Base-by-base conservation (phyloP, 92 coral and sea anemone species). In the Palythoa grandiflora region DNA sequence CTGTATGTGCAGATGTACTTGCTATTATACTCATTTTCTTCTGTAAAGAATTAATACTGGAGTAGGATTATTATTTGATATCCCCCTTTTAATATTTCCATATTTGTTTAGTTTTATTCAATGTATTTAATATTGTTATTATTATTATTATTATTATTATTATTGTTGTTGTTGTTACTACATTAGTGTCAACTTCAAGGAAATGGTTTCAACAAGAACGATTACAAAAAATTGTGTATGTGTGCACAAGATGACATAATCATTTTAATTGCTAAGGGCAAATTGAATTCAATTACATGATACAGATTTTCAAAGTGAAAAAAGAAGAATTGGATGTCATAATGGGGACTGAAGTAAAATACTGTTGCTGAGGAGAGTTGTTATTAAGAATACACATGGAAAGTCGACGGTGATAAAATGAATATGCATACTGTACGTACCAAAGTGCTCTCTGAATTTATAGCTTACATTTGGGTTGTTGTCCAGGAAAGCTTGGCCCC, bases 381-480 rank as follows among this genome's bases (percentile, higher is more conserved):
- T 16, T 66, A 66, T 16, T 57, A 57, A 11, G 14, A 11, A 57
- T 57, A 11, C 14, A 57, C n/a, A 66, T 66, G 5, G 37, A 6
- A 6, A 55, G 9, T 55, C 61, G 57, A 55, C 14, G 17, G 15
- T 9, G 71, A 17, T 35, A 71, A 71, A 20, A 20, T 35, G 48
- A 71, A 71, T 13, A 20, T 13, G 38, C 17, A 44, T 73, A 73
- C 53, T 75, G 13, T 55, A 55, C 61, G 17, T 55, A 75, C 79
- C 79, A 17, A 75, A 75, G 36, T 75, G 79, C 60, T 75, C 79
- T n/a, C 79, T 75, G 35, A 75, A 75, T 53, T 75, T 75, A 7
- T 50, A 38, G 14, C 35, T 76, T 14, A 50, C 28, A 20, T 76
- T 44, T 8, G 63, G 60, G 28, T 76, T 76, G 13, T 5, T 12